These are phyloP conservation scores for Craseonycteris thonglongyai DNA, from an alignment of 2,113 vertebrate species.

Conservation along the genomic window DNA sequence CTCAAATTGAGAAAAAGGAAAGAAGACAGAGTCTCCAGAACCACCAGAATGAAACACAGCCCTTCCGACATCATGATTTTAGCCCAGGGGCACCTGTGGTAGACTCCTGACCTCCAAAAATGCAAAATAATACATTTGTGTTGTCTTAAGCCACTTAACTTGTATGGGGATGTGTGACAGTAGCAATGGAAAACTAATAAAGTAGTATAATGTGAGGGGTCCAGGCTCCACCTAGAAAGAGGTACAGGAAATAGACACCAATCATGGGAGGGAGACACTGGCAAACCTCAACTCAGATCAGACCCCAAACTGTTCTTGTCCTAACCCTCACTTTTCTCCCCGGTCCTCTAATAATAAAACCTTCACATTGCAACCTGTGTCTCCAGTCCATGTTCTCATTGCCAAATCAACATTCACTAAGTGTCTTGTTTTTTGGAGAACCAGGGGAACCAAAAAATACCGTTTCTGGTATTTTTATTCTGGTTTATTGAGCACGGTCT, in stretches of 20 bases:
- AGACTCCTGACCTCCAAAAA: not conserved
- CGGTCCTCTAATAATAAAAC: not conserved
- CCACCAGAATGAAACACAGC: not conserved
- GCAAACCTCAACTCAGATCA: not conserved
- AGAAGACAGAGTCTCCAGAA: not conserved
- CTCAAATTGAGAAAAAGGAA: not conserved
- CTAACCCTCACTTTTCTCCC: not conserved
- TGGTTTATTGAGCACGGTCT: not conserved
- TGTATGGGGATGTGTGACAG: not conserved
- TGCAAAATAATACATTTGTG: not conserved
- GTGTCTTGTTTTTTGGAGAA: not conserved
- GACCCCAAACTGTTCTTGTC: not conserved
- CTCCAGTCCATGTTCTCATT: not conserved
- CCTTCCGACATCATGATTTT: not conserved
- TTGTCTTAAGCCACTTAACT: not conserved
- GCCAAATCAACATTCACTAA: not conserved
- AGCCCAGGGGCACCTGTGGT: not conserved
- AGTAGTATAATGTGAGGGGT: not conserved
- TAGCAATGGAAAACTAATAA: not conserved
- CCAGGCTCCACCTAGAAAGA: not conserved
- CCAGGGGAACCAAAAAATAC: not conserved
- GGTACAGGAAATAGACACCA: fast-evolving
- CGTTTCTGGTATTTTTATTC: not conserved
- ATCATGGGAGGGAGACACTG: too few species aligned
- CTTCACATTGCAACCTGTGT: not conserved